Base-by-base conservation (phyloP, 2,113 vertebrate species). In the Ardeotis arabs region DNA sequence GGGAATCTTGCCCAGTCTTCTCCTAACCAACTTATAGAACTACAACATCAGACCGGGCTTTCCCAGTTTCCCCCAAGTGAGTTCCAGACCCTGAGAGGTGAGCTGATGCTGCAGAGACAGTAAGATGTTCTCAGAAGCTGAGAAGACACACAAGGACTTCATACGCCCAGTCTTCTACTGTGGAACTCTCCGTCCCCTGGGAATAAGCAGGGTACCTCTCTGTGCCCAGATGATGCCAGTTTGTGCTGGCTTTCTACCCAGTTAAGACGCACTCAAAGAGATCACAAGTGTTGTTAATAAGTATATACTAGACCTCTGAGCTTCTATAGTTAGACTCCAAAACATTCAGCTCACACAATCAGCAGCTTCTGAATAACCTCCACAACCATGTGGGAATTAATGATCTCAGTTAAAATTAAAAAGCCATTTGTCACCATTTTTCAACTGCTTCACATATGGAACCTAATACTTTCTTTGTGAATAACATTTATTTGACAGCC, bases 91-190 rank as follows among this genome's bases (percentile, higher is more conserved):
- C 68, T 81, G 24, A 15, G 14, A 80, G 35, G 12, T 56, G 24
- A 69, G 19, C 3, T 50, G 37, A 80, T n/a, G 56, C 28, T 67
- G 17, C 17, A 78, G 39, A 68, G 67, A 60, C 33, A 52, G 28
- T 24, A 85, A 37, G 27, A 49, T 0, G 0, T 29, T 41, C 50
- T 77, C 41, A 70, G 63, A 91, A 84, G 55, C 0, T 35, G 27
- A 93, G 47, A 12, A 76, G 37, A 44, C 41, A 44, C 41, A 44
- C 41, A 44, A 44, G 41, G 41, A 62, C 33, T 41, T 72, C 33
- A 64, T 3, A 75, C 14, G 45, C 35, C 31, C 10, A 5, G 15
- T 55, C 52, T 63, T 78, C 52, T 52, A 67, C 27, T 31, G 56
- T 17, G 7, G 58, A 80, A 73, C 17, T 24, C 29, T 63, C 25